Conservation (phyloP, 2,888 invertebrate species). For the Caradrina kadenii region DNA sequence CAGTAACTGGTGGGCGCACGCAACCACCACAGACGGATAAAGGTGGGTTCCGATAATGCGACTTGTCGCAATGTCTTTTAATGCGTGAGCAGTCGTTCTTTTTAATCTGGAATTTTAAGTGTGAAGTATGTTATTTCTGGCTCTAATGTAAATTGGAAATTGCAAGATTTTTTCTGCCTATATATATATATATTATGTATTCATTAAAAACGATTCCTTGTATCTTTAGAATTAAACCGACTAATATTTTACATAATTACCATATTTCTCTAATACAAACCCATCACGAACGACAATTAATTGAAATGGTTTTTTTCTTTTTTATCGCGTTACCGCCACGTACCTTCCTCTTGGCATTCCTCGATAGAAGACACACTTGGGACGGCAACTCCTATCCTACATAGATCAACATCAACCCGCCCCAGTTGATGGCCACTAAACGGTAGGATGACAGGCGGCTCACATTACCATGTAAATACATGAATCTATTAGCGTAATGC, state of each 20-base stretch:
- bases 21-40: conserved; percentile 63
- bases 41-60: conserved; percentile 38
- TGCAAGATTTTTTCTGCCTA: too few species aligned
- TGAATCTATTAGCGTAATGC: conserved; percentile 43
- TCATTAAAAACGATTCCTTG: too few species aligned
- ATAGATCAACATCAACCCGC: background rate
- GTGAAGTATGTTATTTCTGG: too few species aligned
- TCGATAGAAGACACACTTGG: background rate
- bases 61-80: conserved; percentile 14
- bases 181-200: too few species aligned
- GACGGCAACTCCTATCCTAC: background rate
- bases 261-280: too few species aligned
- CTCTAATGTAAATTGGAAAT: too few species aligned
- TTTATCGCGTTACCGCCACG: background rate
- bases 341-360: background rate
- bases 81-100: background rate
- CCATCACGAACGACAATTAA: too few species aligned
- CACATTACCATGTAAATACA: conserved; percentile 57
- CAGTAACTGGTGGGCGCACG: conserved; percentile 74
- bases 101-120: background rate
- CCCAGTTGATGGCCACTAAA: conserved; percentile 21
- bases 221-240: too few species aligned
- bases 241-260: too few species aligned
- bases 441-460: conserved; percentile 24
- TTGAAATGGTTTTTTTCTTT: too few species aligned